Conservation (phyloP, 2,888 invertebrate species). For the Catocala fraxini region DNA sequence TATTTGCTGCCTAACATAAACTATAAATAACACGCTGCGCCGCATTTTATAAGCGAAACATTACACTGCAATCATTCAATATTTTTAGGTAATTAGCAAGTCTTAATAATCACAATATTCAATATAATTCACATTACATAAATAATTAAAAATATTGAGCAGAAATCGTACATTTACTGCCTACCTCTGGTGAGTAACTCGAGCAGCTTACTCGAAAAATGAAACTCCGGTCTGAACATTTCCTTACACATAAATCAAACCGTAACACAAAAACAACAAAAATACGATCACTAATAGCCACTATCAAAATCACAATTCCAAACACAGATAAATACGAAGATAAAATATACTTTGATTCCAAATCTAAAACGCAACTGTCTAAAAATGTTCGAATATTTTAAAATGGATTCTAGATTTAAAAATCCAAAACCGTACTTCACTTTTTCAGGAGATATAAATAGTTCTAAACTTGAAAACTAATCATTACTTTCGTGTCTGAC, state of each 20-base stretch:
- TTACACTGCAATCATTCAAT: too few relatives aligned
- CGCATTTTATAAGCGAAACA: too few relatives aligned
- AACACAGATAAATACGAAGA: neutral
- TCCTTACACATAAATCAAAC: constrained; percentile 37
- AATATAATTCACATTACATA: too few relatives aligned
- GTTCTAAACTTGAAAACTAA: neutral
- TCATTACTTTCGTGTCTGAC: constrained; percentile 15
- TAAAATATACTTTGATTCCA: too few relatives aligned
- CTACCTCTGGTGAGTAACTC: constrained; percentile 82
- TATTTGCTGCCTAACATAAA: too few relatives aligned
- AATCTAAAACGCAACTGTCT: too few relatives aligned
- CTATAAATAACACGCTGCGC: too few relatives aligned
- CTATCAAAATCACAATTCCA: neutral
- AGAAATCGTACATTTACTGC: neutral
- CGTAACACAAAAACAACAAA: constrained; percentile 8
- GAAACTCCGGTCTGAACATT: constrained; percentile 79
- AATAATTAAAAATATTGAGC: too few relatives aligned
- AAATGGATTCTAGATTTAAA: too few relatives aligned
- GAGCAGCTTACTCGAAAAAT: constrained; percentile 81
- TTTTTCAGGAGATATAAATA: neutral
- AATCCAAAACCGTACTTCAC: neutral
- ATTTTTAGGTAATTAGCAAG: too few relatives aligned
- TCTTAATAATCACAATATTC: too few relatives aligned
- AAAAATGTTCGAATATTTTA: too few relatives aligned
- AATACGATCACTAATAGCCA: constrained; percentile 1